These are phyloP conservation scores for Ptychoptera albimana DNA, from an alignment of 2,888 invertebrate species.

Conservation along the genomic window DNA sequence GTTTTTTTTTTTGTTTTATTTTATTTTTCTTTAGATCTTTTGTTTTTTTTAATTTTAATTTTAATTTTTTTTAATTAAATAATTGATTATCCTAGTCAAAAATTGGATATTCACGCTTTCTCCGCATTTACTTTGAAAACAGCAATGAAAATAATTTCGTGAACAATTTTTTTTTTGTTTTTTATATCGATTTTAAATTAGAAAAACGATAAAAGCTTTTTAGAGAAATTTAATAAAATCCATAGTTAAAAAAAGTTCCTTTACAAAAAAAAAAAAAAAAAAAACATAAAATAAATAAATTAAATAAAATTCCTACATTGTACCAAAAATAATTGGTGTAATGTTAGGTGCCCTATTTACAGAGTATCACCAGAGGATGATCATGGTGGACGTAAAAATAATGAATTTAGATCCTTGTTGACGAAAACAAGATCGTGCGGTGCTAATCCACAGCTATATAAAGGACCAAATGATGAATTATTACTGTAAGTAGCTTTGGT, in stretches of 20 bases:
- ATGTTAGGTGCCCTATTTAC: neutral
- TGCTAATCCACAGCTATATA: conserved; percentile 51
- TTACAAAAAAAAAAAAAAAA: no score
- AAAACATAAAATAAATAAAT: neutral
- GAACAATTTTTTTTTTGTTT: neutral
- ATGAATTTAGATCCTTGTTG: conserved; percentile 25
- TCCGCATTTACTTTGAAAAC: no score
- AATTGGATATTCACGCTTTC: conserved; percentile 9
- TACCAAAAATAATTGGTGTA: neutral
- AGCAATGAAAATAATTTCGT: neutral
- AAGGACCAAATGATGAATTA: conserved; percentile 62
- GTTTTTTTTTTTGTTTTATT: conserved; percentile 7
- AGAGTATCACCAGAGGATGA: conserved; percentile 9
- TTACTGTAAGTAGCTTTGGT: conserved; percentile 48
- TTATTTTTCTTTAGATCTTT: no score
- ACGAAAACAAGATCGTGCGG: conserved; percentile 37
- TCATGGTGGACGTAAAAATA: conserved; percentile 10
- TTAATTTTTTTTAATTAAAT: conserved; percentile 4
- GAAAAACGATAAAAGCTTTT: no score
- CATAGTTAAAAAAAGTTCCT: no score
- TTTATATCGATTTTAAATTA: neutral
- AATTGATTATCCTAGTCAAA: neutral
- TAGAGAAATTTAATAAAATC: no score
- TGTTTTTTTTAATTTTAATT: conserved; percentile 1
- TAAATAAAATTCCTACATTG: neutral